A percentile compares a stretch with the other conserved stretches of the same genome.
Evolutionary conservation across 2,888 invertebrate species (phyloP).

Genomic region (Protodeltote pygarga): DNA sequence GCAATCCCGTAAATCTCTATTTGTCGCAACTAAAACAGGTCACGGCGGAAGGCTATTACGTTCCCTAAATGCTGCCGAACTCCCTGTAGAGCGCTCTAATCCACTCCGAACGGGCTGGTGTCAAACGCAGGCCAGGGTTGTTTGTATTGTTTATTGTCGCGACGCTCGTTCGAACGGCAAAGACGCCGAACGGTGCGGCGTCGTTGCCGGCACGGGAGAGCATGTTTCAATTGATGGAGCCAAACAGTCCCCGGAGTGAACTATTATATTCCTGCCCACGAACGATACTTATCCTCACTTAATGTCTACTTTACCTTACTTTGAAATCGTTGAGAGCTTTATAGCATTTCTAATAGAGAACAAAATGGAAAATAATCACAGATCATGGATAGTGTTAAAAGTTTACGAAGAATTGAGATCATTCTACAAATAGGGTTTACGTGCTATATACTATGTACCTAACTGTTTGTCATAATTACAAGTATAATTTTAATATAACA

Average conservation of each 20-base stretch:
- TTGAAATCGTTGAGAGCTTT: slow-evolving; percentile 47
- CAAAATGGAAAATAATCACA: slow-evolving; percentile 43
- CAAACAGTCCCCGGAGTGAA: slow-evolving; percentile 64
- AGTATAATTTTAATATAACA: too few species aligned
- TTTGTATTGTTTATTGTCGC: slow-evolving; percentile 87
- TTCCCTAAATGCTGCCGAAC: slow-evolving; percentile 85
- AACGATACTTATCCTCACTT: slow-evolving; percentile 69
- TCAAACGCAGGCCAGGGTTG: slow-evolving; percentile 85
- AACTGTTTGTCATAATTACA: too few species aligned
- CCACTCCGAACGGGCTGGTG: slow-evolving; percentile 85
- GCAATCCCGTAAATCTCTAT: slow-evolving; percentile 86
- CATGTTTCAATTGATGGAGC: slow-evolving; percentile 81
- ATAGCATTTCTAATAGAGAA: slow-evolving; percentile 44
- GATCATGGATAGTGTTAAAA: too few species aligned
- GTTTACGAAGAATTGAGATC: too few species aligned
- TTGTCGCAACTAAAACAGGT: slow-evolving; percentile 87
- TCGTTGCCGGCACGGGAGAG: slow-evolving; percentile 64
- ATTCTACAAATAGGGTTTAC: too few species aligned
- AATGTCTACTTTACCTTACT: slow-evolving; percentile 61
- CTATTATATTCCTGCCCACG: slow-evolving; percentile 70
- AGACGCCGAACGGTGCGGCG: slow-evolving; percentile 77
- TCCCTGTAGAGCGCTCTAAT: slow-evolving; percentile 84
- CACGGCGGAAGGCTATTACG: slow-evolving; percentile 85
- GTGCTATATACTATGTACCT: too few species aligned
- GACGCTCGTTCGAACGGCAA: slow-evolving; percentile 78